phyloP scores from a whole-genome alignment of 2,888 invertebrate species.

The Aleiodes leptofemur region DNA sequence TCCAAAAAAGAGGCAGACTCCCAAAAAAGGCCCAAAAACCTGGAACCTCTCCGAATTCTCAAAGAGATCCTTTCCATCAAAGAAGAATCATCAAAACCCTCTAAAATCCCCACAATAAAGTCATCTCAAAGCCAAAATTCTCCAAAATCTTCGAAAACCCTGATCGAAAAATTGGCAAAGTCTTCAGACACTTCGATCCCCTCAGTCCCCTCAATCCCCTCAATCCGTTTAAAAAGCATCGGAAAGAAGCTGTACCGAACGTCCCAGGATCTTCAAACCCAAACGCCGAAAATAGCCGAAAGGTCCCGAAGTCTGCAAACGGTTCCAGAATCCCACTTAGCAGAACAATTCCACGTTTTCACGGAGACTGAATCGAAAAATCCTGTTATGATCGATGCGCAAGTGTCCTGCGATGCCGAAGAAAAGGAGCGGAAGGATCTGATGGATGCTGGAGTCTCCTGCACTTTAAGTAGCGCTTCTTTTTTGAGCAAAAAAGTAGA shows the following conservation, averaged over 20 bases:
- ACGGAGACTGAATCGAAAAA: conserved; percentile 38
- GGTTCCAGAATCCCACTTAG: not conserved
- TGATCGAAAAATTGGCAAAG: conserved; percentile 46
- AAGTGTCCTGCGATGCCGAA: conserved; percentile 34
- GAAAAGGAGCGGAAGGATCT: conserved; percentile 40
- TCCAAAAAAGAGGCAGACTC: too few relatives aligned
- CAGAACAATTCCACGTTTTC: conserved; percentile 5
- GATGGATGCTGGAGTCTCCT: conserved; percentile 32
- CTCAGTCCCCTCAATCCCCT: conserved; percentile 30
- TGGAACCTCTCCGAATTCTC: conserved; percentile 49
- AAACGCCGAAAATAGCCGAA: conserved; percentile 12
- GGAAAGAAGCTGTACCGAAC: not conserved
- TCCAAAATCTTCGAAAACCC: conserved; percentile 34
- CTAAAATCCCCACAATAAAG: conserved; percentile 34
- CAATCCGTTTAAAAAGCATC: not conserved
- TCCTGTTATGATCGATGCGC: not conserved
- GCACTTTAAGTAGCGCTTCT: conserved; percentile 16
- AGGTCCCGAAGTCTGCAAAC: conserved; percentile 32
- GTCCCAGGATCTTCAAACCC: conserved; percentile 15
- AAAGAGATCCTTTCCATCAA: conserved; percentile 51
- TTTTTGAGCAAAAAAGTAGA: not conserved
- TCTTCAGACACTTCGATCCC: conserved; percentile 39
- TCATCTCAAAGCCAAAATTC: conserved; percentile 18
- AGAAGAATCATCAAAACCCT: conserved; percentile 37
- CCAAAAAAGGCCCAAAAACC: conserved; percentile 45